Evolutionary conservation across 2,113 vertebrate species (phyloP).

Genomic region (Clinocottus analis): DNA sequence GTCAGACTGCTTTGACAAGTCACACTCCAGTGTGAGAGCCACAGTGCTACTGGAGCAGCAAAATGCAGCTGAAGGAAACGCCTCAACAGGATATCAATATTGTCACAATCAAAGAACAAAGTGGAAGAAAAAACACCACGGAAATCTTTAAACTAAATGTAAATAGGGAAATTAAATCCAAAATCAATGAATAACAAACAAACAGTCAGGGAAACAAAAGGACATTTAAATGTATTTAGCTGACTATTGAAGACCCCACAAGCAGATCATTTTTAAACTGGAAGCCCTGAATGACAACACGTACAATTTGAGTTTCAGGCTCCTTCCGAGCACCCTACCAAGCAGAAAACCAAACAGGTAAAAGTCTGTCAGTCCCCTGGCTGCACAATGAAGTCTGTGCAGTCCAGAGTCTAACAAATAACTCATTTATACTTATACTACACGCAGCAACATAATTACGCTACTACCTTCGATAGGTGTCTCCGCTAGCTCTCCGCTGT

Average conservation of each 20-base stretch:
- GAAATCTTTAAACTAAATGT: background rate
- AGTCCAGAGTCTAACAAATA: background rate
- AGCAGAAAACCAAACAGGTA: slow-evolving; percentile 12
- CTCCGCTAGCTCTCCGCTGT: no score
- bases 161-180: background rate
- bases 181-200: background rate
- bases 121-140: background rate
- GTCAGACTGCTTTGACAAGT: slow-evolving; percentile 61
- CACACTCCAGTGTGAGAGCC: slow-evolving; percentile 40
- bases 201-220: background rate
- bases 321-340: background rate
- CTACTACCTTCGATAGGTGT: no score
- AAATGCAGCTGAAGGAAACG: slow-evolving; percentile 36
- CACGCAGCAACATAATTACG: no score
- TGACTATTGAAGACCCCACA: background rate
- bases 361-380: slow-evolving; percentile 10
- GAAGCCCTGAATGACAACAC: background rate
- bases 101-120: background rate
- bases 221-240: background rate
- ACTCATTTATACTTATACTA: background rate
- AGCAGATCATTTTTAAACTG: background rate
- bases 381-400: background rate
- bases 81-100: slow-evolving; percentile 22
- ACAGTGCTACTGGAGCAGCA: slow-evolving; percentile 19
- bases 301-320: background rate